These are phyloP conservation scores for Camelus bactrianus DNA, from an alignment of 2,113 vertebrate species.

Conservation along the genomic window DNA sequence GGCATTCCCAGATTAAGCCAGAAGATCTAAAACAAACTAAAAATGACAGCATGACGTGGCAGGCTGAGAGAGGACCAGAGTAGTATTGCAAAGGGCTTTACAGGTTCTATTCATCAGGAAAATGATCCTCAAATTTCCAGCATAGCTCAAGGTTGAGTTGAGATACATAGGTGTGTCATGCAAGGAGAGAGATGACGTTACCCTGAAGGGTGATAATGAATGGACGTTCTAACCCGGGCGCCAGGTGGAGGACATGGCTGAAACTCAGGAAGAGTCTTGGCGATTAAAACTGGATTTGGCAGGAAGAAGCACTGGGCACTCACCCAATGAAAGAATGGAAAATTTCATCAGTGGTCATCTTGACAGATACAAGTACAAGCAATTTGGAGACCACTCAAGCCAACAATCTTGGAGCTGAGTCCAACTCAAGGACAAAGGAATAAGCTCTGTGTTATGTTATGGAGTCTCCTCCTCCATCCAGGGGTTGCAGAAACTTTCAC, in stretches of 20 bases:
- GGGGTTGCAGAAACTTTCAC: neutral
- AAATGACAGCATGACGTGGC: neutral
- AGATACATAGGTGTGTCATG: neutral
- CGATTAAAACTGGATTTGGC: slow-evolving; percentile 27
- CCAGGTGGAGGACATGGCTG: neutral
- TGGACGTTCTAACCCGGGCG: neutral
- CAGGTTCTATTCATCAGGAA: neutral
- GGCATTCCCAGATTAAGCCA: neutral
- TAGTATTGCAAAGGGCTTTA: neutral
- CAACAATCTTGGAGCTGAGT: neutral
- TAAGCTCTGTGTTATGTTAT: neutral
- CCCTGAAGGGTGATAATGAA: neutral
- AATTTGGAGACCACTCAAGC: neutral
- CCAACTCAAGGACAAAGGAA: neutral
- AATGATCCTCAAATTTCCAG: neutral
- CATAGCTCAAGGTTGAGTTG: neutral
- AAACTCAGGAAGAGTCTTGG: neutral
- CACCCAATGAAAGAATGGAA: neutral
- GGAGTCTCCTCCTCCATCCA: neutral
- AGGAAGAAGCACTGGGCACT: neutral
- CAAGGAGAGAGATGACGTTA: neutral
- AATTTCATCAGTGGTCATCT: slow-evolving; percentile 30
- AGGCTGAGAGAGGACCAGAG: neutral
- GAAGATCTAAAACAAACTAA: neutral
- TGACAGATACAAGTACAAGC: slow-evolving; percentile 14